Conservation (phyloP, 2,797 vertebrate genomes). For the Leptoclinus maculatus region DNA sequence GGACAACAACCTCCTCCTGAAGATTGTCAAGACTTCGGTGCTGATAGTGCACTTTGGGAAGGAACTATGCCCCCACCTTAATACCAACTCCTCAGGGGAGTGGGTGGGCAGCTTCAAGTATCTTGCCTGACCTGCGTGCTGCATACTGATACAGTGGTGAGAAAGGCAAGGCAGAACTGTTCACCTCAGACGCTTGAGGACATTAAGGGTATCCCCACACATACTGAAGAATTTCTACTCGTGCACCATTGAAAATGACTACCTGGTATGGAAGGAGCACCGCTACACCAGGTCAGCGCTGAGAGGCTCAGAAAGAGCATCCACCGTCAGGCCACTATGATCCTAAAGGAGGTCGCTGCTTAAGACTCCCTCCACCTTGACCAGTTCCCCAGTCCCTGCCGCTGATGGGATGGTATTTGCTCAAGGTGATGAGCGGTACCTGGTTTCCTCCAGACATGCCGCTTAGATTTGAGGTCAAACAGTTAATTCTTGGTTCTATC, state of each 20-base stretch:
- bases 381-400: too few relatives aligned
- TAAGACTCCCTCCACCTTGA: too few relatives aligned
- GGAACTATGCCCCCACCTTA: not conserved
- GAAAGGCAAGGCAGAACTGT: not conserved
- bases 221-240: not conserved
- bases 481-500: too few relatives aligned
- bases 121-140: not conserved
- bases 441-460: not conserved
- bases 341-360: not conserved
- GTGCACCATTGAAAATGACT: not conserved
- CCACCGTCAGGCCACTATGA: not conserved
- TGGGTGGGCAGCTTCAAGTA: too few relatives aligned
- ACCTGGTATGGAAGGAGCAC: not conserved
- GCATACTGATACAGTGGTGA: not conserved
- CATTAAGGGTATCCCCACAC: not conserved
- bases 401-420: not conserved
- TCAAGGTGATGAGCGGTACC: not conserved
- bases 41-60: not conserved
- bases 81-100: not conserved
- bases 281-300: not conserved
- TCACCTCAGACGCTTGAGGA: not conserved
- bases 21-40: not conserved
- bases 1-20: not conserved
- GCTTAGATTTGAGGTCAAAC: not conserved
- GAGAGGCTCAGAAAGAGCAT: not conserved